Evolutionary conservation across 2,888 invertebrate genomes (phyloP).

Genomic region (Melinaea marsaeus): DNA sequence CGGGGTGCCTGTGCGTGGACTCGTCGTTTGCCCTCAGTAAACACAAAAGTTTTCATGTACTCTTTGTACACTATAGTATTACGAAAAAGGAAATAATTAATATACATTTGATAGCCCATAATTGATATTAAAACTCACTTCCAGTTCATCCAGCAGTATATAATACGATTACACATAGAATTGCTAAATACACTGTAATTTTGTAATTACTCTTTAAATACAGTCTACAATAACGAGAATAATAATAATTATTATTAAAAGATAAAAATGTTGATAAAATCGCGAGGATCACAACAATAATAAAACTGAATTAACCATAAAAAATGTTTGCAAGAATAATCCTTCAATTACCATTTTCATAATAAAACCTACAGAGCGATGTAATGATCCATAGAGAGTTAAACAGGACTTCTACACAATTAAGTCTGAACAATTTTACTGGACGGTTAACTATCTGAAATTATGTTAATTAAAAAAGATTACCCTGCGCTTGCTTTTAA

Average conservation of each 20-base stretch:
- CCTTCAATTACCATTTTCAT: constrained; percentile 3
- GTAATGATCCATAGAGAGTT: constrained; percentile 16
- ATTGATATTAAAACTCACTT: constrained; percentile 81
- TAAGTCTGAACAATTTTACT: constrained; percentile 12
- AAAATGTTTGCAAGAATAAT: not conserved
- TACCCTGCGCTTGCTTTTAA: constrained; percentile 95
- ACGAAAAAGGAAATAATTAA: too few species aligned
- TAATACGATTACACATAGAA: constrained; percentile 98
- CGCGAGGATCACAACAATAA: not conserved
- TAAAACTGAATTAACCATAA: too few species aligned
- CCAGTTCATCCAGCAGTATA: constrained; percentile 98
- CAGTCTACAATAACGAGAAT: not conserved
- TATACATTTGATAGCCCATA: too few species aligned
- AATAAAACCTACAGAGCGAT: constrained; percentile 9
- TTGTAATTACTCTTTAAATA: too few species aligned
- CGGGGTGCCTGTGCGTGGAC: too few species aligned
- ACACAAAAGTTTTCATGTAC: too few species aligned
- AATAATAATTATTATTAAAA: not conserved
- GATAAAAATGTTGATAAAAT: not conserved
- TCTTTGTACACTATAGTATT: too few species aligned
- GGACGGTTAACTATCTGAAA: constrained; percentile 3
- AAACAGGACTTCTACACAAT: constrained; percentile 18
- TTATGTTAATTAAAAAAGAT: constrained; percentile 3
- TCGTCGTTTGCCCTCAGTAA: too few species aligned
- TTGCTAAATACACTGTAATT: constrained; percentile 78